These are phyloP conservation scores for Dendrocincla fuliginosa DNA, from an alignment of 2,797 vertebrate genomes.

Conservation along the genomic window DNA sequence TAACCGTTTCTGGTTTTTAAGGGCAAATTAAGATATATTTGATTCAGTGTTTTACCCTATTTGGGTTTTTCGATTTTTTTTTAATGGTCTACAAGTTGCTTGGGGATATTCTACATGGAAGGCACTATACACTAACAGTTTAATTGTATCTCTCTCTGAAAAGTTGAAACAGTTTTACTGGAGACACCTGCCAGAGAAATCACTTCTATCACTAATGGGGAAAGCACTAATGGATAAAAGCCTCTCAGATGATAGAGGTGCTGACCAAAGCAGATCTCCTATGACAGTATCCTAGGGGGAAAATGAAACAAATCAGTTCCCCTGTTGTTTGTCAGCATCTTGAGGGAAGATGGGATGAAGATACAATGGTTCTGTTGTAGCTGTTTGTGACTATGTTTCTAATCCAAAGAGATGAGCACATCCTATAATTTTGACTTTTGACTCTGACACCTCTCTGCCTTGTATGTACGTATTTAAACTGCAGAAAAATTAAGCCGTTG, in stretches of 20 bases:
- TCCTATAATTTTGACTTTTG: neutral
- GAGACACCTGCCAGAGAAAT: slow-evolving; percentile 55
- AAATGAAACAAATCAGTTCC: neutral
- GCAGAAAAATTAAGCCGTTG: neutral
- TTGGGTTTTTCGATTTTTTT: slow-evolving; percentile 1
- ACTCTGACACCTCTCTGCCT: neutral
- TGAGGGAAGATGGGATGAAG: neutral
- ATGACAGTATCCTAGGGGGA: neutral
- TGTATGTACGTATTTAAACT: neutral
- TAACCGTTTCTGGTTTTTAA: neutral
- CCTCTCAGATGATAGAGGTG: neutral
- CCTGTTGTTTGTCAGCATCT: neutral
- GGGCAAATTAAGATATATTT: neutral
- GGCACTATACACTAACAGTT: neutral
- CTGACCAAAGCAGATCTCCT: slow-evolving; percentile 30
- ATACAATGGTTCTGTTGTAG: neutral
- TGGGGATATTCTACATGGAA: slow-evolving; percentile 17
- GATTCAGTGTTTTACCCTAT: neutral
- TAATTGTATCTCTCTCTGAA: slow-evolving; percentile 27
- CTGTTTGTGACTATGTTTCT: neutral
- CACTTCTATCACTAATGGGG: slow-evolving; percentile 37
- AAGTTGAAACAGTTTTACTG: slow-evolving; percentile 39
- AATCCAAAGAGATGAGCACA: neutral
- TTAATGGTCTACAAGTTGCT: neutral
- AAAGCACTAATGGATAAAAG: slow-evolving; percentile 34